Percentiles rank a stretch among this genome's conserved stretches.
phyloP scores from a whole-genome alignment of 2,113 vertebrate genomes.

The Alethe diademata region DNA sequence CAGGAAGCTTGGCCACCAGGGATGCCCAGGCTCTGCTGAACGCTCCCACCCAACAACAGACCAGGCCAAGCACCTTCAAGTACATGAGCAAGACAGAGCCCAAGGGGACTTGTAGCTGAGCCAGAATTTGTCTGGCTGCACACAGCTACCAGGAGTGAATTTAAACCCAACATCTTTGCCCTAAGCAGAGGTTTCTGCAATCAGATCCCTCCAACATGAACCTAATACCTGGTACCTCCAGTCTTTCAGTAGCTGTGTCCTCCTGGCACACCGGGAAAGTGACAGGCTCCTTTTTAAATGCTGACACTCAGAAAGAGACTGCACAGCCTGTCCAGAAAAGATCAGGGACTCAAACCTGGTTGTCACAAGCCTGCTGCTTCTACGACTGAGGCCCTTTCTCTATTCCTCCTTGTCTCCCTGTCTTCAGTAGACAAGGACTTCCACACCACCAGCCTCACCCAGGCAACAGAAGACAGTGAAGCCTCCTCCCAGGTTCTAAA shows the following conservation, averaged over 20 bases:
- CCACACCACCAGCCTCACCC: neutral
- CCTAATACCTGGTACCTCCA: neutral
- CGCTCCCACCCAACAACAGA: neutral
- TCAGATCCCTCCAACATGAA: neutral
- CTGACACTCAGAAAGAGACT: neutral
- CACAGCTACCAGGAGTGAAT: neutral
- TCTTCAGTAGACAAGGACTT: neutral
- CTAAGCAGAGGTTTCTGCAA: neutral
- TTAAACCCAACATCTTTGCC: neutral
- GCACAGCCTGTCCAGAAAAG: neutral
- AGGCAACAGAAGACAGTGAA: neutral
- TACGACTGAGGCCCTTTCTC: neutral
- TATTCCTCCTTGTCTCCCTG: neutral
- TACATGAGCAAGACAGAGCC: rapidly evolving
- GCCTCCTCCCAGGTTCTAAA: neutral
- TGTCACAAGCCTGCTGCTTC: neutral
- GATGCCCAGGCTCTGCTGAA: neutral
- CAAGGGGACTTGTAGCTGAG: neutral
- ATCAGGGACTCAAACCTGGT: neutral
- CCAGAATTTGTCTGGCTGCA: neutral
- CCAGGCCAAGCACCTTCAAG: neutral
- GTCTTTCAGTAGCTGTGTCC: neutral
- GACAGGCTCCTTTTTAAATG: neutral
- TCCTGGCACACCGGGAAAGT: rapidly evolving
- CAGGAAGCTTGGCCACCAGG: rapidly evolving